Conservation (phyloP, 2,888 invertebrate genomes). For the Agrotis exclamationis region DNA sequence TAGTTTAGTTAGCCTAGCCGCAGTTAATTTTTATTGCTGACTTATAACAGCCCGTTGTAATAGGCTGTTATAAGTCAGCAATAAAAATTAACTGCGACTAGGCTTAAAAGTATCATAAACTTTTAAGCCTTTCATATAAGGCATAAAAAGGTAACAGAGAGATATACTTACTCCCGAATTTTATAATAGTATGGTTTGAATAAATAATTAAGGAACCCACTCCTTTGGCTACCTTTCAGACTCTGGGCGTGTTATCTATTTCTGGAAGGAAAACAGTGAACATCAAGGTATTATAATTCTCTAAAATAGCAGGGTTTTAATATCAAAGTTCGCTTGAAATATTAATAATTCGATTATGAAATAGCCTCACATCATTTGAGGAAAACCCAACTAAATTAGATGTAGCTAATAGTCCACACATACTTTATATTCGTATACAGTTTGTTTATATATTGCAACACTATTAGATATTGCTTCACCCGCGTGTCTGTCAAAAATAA, state of each 20-base stretch:
- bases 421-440: not conserved
- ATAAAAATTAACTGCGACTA: too few relatives aligned
- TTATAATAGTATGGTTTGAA: too few relatives aligned
- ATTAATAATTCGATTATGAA: constrained; percentile 18
- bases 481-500: too few relatives aligned
- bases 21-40: too few relatives aligned
- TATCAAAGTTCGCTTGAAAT: constrained; percentile 1
- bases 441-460: constrained; percentile 12
- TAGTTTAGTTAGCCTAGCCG: too few relatives aligned
- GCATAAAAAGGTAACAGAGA: too few relatives aligned
- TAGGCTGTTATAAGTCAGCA: too few relatives aligned
- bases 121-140: too few relatives aligned
- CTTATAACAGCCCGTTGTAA: too few relatives aligned
- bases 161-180: too few relatives aligned
- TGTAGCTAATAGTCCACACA: constrained; percentile 12
- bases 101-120: too few relatives aligned
- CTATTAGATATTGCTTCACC: too few relatives aligned
- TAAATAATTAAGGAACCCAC: not conserved
- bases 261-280: not conserved
- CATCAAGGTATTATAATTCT: not conserved
- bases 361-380: constrained; percentile 28
- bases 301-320: not conserved
- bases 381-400: constrained; percentile 36
- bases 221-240: not conserved
- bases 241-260: not conserved